Percentiles rank a stretch among this genome's conserved stretches.
These are phyloP conservation scores for cattle (Bos taurus) DNA, from an alignment of 2,113 vertebrate species.

Conservation along the genomic window ARS-UCD2.0 NC_037344.1:3576501-3577000, in stretches of 20 bases:
- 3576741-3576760: background rate
- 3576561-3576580: background rate
- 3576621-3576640: background rate
- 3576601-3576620: background rate
- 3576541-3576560: slow-evolving; percentile 7
- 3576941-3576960: background rate
- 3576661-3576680: background rate
- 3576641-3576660: background rate
- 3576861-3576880: background rate
- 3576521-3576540: background rate
- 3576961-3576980: background rate
- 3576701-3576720: background rate
- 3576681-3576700: background rate
- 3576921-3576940: background rate
- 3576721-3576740: background rate
- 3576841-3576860: background rate
- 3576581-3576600: background rate
- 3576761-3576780: background rate
- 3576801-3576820: accelerated
- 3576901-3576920: background rate
- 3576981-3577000: background rate
- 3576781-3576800: background rate
- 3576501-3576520: background rate
- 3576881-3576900: background rate
- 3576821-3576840: background rate